Evolutionary conservation across 1,140 invertebrate species (phyloP).

Genomic region (Polypedilum pembai): DNA sequence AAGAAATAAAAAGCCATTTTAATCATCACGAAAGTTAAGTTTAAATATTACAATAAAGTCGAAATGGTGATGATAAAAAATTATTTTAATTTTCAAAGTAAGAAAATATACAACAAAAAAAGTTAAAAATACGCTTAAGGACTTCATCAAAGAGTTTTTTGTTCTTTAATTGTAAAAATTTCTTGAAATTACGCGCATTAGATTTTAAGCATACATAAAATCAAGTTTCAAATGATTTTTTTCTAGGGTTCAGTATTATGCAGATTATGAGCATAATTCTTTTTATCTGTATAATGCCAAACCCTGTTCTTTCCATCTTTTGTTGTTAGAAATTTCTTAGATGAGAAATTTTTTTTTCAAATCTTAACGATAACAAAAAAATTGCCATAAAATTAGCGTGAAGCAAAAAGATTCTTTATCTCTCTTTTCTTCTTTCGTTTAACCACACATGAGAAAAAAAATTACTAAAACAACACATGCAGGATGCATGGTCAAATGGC

Average conservation of each 20-base stretch:
- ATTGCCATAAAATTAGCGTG: background rate
- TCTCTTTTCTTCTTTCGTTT: background rate
- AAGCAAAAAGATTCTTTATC: background rate
- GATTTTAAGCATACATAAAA: background rate
- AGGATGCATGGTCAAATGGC: background rate
- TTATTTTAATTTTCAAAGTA: background rate
- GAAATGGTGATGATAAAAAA: background rate
- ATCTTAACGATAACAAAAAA: too few species aligned
- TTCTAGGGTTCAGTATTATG: background rate
- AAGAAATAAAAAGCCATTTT: too few species aligned
- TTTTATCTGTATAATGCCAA: background rate
- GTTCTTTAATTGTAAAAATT: background rate
- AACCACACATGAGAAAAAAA: background rate
- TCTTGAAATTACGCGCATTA: slow-evolving; percentile 3
- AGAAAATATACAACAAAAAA: background rate
- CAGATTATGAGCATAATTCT: background rate
- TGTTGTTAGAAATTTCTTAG: too few species aligned
- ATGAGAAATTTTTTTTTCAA: too few species aligned
- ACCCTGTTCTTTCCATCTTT: too few species aligned
- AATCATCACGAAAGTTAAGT: background rate
- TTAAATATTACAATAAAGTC: too few species aligned
- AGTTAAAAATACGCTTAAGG: background rate
- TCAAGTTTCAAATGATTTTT: background rate
- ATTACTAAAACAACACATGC: background rate
- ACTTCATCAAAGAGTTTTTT: background rate